Conservation (phyloP, 2,888 invertebrate genomes). For the Sphaerolaimus hirsutus region DNA sequence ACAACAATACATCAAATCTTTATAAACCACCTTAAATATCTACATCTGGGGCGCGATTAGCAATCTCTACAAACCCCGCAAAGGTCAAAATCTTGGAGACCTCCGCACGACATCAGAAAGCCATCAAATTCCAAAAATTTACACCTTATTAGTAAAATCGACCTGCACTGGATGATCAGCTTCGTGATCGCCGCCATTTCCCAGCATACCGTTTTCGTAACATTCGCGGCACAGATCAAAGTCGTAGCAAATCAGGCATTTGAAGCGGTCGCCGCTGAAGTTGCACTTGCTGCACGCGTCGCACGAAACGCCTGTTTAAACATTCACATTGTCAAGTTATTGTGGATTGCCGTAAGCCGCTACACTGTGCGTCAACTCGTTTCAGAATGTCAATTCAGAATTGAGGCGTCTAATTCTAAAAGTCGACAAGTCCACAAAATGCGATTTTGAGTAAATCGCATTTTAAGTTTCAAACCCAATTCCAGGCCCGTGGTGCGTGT, state of each 20-base stretch:
- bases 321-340: no score
- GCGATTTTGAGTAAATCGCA: no score
- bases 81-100: no score
- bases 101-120: neutral
- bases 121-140: constrained; percentile 87
- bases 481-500: no score
- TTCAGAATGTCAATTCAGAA: no score
- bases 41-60: constrained; percentile 12
- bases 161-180: constrained; percentile 97
- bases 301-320: constrained; percentile 98
- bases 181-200: constrained; percentile 44
- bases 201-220: constrained; percentile 44
- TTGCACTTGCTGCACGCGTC: constrained; percentile 94
- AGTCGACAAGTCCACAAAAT: no score
- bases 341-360: no score
- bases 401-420: no score
- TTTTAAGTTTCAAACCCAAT: no score
- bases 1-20: no score
- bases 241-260: constrained; percentile 95
- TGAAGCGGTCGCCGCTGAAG: constrained; percentile 86
- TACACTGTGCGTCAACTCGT: no score
- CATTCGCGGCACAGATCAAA: constrained; percentile 92
- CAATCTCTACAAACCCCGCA: neutral
- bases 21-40: no score
- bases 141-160: constrained; percentile 81